Base-by-base conservation (phyloP, 2,797 vertebrate genomes). In the Mallotus villosus region DNA sequence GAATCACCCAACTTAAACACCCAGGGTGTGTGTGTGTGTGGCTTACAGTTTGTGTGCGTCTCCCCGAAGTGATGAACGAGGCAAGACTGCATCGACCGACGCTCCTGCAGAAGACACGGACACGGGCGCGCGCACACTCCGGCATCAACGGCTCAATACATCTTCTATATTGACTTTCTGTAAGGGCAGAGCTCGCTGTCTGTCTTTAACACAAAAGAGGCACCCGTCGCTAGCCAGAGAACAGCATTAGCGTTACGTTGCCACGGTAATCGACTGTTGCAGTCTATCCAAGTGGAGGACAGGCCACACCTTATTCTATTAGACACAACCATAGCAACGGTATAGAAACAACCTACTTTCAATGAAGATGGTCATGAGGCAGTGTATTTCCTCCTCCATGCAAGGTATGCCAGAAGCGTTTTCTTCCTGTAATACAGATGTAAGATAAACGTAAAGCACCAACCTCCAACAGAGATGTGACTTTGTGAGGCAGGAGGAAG, bases 161-260 rank as follows among this genome's bases (percentile, higher is more conserved):
- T 88, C 82, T 86, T 64, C 69, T 71, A 74, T 77, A 91, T 91
- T 89, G 89, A 92, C 93, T 91, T 92, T 86, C 88, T 81, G 84
- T 85, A 63, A 17, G 65, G 72, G 74, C 76, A 21, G 78, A 80
- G 61, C 75, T 55, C 1, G 32, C 70, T 64, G 59, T 76, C 85
- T 79, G 77, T 91, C 85, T 88, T 82, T 74, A 82, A 85, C 85
- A 88, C 88, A 89, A 88, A 87, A 83, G 82, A 85, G 78, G 19
- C 51, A 17, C 51, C 51, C 51, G 19, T n/a, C 51, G 51, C 51
- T 76, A 58, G 71, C 76, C 78, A 68, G 72, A 55, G 78, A 61
- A 57, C 34, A 76, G 65, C 70, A 73, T 83, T 64, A 58, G 25
- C 63, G 58, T 63, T 78, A 70, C 79, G 70, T 76, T 63, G 80